Conservation (phyloP, 2,888 invertebrate genomes). For the Allolobophora icterica region DNA sequence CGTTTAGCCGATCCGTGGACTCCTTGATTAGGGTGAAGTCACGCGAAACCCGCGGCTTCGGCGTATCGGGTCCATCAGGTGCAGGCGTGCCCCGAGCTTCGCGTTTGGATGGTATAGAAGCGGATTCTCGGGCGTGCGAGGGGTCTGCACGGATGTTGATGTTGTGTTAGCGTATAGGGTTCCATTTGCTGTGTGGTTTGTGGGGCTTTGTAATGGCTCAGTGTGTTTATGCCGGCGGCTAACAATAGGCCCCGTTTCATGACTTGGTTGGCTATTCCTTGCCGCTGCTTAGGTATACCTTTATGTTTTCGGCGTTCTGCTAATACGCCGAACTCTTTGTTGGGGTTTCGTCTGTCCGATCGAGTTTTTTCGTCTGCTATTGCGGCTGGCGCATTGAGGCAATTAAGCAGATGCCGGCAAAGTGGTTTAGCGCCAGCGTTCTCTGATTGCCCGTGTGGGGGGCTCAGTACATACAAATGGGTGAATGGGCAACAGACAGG, state of each 20-base stretch:
- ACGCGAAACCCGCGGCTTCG: background rate
- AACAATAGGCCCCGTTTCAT: background rate
- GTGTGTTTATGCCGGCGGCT: background rate
- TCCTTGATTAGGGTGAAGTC: background rate
- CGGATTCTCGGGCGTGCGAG: background rate
- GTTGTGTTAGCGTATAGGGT: background rate
- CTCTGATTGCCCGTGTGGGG: background rate
- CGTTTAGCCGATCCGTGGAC: background rate
- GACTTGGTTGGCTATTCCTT: background rate
- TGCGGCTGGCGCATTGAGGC: background rate
- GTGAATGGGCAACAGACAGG: background rate
- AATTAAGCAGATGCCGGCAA: background rate
- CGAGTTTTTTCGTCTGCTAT: background rate
- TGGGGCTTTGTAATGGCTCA: background rate
- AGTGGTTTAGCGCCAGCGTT: background rate
- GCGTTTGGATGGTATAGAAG: too few relatives aligned
- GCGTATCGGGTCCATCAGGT: too few relatives aligned
- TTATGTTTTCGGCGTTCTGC: background rate
- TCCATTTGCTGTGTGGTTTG: background rate
- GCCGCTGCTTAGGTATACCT: background rate
- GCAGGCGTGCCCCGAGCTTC: too few relatives aligned
- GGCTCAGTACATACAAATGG: background rate
- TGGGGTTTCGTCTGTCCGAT: background rate
- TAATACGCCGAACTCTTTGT: slow-evolving; percentile 2
- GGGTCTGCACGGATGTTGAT: background rate